A percentile compares a stretch with the other conserved stretches of the same genome.
Conservation (phyloP, 2,888 invertebrate species). For the Deilephila porcellus region DNA sequence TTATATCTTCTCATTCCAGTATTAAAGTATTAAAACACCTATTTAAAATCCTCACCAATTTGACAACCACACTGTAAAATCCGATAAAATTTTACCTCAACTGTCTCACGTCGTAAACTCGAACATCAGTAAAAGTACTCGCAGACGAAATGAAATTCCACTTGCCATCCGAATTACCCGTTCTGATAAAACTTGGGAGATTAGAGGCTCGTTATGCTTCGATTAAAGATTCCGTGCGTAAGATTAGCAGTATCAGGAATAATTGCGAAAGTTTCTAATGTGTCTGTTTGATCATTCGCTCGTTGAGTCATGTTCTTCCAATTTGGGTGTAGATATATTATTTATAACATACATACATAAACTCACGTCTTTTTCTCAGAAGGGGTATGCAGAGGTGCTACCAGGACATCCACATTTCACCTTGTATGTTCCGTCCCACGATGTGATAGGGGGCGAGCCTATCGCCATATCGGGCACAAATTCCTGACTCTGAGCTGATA, state of each 20-base stretch:
- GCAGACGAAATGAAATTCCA: slow-evolving; percentile 7
- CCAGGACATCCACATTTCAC: no score
- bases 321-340: not conserved
- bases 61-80: not conserved
- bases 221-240: slow-evolving; percentile 21
- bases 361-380: no score
- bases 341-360: not conserved
- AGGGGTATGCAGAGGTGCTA: no score
- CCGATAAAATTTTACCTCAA: not conserved
- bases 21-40: not conserved
- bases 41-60: not conserved
- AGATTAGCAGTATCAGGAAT: slow-evolving; percentile 19
- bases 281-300: not conserved
- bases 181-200: slow-evolving; percentile 22
- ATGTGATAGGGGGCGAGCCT: no score
- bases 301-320: not conserved
- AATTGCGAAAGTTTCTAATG: slow-evolving; percentile 25
- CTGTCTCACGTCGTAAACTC: not conserved
- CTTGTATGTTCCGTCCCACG: no score
- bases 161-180: not conserved
- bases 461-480: no score
- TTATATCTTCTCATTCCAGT: no score
- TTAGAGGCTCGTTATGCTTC: slow-evolving; percentile 18
- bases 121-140: not conserved
- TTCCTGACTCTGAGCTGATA: not conserved